Base-by-base conservation (phyloP, 2,797 vertebrate genomes). In the Aldrovandia affinis region DNA sequence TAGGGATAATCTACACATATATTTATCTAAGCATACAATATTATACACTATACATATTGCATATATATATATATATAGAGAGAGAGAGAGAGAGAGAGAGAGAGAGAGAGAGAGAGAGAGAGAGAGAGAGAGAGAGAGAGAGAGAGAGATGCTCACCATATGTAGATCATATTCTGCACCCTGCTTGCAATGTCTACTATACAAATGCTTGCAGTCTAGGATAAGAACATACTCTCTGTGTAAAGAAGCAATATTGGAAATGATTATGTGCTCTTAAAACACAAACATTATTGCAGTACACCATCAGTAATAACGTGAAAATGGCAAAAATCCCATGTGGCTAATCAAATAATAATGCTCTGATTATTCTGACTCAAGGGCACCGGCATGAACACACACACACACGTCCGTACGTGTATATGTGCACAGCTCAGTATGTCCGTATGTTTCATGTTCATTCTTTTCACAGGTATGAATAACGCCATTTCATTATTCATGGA, bases 391-490 rank as follows among this genome's bases (percentile, higher is more conserved):
- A 79, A 81, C 59, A 36, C 61, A 55, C 68, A 59, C 82, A 44
- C 77, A 44, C 1, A 73, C 54, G 59, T 78, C 59, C 82, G 14
- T 54, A 4, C 57, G 73, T 25, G 47, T 61, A 50, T 84, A 36
- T 47, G 52, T 47, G 68, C 36, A 42, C 20, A 47, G 54, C 25
- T 78, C 39, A 54, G 63, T n/a, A 33, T 57, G 73, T 78, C 68
- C 55, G 50, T 61, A 73, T 77, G 77, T 14, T 81, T 65, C 57
- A 61, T 80, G 80, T 80, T 12, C 88, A 84, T 81, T 78, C 59
- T 82, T 83, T 55, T 85, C 81, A 87, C 83, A 90, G 87, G 88
- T 39, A 81, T 82, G 91, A 87, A 93, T 91, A 87, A 90, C 42
- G 14, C 20, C 73, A 42, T 91, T 87, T 87, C 88, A 89, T 90